Evolutionary conservation across 2,797 vertebrate genomes (phyloP).

Genomic region (Heliangelus exortis): DNA sequence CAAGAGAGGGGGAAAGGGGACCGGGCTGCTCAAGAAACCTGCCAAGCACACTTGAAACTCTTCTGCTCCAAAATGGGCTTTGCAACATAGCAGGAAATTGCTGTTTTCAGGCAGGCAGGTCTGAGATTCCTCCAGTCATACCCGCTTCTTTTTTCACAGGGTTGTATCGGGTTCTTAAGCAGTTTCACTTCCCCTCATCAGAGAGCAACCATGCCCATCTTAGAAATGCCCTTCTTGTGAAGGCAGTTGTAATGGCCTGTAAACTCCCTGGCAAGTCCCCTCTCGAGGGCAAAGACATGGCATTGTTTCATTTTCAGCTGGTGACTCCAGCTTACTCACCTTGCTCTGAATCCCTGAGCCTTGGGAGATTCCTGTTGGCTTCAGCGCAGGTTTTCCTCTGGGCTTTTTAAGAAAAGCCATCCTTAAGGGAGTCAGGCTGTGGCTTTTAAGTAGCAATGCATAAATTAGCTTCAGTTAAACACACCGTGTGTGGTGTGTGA

Average conservation of each 20-base stretch:
- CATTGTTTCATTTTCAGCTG: not conserved
- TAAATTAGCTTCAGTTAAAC: not conserved
- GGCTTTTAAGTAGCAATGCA: not conserved
- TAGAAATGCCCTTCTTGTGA: rapidly evolving
- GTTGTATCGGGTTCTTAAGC: rapidly evolving
- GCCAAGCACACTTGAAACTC: not conserved
- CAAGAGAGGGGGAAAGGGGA: not conserved
- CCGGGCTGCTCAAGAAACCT: not conserved
- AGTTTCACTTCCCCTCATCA: not conserved
- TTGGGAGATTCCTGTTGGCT: not conserved
- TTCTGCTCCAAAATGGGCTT: not conserved
- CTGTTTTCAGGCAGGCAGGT: not conserved
- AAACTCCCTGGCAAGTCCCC: constrained; percentile 35
- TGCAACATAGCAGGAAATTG: not conserved
- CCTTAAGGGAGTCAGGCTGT: not conserved
- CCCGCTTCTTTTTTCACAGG: not conserved
- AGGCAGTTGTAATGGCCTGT: not conserved
- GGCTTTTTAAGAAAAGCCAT: not conserved
- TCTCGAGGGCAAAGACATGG: not conserved
- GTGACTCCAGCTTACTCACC: not conserved
- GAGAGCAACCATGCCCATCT: rapidly evolving
- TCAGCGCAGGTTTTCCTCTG: not conserved
- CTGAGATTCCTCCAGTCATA: not conserved
- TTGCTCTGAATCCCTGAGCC: not conserved
- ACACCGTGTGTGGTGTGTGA: not conserved